These are phyloP conservation scores for Otus sunia DNA, from an alignment of 2,113 vertebrate species.

Conservation along the genomic window DNA sequence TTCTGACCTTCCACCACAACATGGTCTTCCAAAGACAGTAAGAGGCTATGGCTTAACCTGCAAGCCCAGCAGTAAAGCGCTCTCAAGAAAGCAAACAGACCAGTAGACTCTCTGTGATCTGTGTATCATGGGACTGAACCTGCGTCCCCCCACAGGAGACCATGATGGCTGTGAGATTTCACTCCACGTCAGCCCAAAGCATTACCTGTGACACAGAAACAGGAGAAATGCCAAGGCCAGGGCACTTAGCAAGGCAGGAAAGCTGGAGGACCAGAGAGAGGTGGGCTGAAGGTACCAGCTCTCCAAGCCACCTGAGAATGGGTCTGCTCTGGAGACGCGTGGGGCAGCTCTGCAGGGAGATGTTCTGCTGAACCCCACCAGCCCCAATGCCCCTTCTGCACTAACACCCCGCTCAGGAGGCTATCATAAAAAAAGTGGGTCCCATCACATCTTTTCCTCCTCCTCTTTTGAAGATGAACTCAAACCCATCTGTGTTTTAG, in stretches of 20 bases:
- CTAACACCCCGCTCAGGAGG: background rate
- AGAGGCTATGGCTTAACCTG: background rate
- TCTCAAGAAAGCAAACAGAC: background rate
- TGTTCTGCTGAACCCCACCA: background rate
- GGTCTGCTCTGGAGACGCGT: background rate
- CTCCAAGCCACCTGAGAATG: accelerated
- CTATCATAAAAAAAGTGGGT: background rate
- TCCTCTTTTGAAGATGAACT: background rate
- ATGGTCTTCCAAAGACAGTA: too few species aligned
- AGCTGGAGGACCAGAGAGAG: too few species aligned
- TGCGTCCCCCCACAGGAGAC: background rate
- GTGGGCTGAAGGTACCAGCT: background rate
- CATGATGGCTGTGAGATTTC: accelerated
- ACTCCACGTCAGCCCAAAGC: background rate
- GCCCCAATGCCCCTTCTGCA: accelerated
- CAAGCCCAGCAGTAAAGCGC: background rate
- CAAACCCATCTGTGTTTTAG: background rate
- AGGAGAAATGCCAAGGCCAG: background rate
- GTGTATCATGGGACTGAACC: background rate
- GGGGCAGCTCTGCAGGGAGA: background rate
- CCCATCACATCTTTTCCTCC: background rate
- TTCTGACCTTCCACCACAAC: background rate
- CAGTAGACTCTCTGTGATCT: background rate
- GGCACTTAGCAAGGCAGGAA: background rate
- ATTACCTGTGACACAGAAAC: background rate